Percentiles rank a stretch among this genome's conserved stretches.
These are phyloP conservation scores for Acropora tenuis DNA, from an alignment of 64 coral and sea anemone genomes.

Conservation along the genomic window DNA sequence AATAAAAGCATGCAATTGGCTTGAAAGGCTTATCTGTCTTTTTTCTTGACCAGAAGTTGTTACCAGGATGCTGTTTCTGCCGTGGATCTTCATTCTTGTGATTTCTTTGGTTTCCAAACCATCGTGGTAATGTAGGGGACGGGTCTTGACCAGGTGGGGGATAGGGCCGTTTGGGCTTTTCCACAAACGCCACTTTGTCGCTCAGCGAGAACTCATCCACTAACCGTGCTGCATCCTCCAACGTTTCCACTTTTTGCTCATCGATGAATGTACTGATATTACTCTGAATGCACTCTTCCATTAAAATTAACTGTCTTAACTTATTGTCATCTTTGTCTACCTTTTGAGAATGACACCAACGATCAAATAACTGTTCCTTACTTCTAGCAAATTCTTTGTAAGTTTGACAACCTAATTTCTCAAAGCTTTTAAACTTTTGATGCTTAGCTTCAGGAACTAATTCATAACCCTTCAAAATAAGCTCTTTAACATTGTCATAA, in stretches of 20 bases:
- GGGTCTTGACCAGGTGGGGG: background rate
- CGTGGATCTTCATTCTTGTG: background rate
- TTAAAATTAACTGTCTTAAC: no score
- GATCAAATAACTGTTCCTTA: no score
- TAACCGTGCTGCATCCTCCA: conserved; percentile 30
- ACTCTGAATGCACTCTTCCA: no score
- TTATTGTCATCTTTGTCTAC: no score
- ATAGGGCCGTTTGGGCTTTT: conserved; percentile 33
- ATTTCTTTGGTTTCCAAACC: background rate
- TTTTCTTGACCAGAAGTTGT: conserved; percentile 15
- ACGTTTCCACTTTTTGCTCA: background rate
- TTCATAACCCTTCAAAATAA: conserved; percentile 72
- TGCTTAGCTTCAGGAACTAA: conserved; percentile 42
- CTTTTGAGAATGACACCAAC: no score
- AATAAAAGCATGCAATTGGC: conserved; percentile 56
- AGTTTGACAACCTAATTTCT: no score
- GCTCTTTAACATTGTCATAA: conserved; percentile 68
- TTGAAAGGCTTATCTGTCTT: conserved; percentile 55
- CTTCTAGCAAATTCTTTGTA: no score
- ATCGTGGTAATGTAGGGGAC: background rate
- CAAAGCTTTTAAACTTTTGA: conserved; percentile 32
- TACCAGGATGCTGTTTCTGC: background rate
- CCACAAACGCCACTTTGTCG: conserved; percentile 37
- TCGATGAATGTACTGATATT: background rate
- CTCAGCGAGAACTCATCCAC: conserved; percentile 62